Base-by-base conservation (phyloP, 2,113 vertebrate genomes). In the Drymodes brunneopygia region DNA sequence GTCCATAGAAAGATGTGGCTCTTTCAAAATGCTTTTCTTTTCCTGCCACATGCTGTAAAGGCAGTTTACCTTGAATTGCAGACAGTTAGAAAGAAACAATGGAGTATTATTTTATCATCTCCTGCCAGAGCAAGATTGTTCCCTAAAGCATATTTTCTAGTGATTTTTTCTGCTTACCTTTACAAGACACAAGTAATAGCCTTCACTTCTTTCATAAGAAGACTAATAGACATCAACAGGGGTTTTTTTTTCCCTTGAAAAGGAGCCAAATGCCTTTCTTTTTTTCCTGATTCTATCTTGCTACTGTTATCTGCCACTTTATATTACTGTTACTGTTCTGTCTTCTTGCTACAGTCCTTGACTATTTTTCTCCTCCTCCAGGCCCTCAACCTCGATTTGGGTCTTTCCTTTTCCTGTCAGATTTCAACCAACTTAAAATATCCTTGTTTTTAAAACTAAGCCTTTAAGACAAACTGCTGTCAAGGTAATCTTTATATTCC, bases 111-210 rank as follows among this genome's bases (percentile, higher is more conserved):
- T 93, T 92, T 48, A 84, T 84, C 60, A 57, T 90, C 57, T 61
- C 86, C 60, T 83, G 56, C 65, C 72, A 84, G 60, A 71, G 45
- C 40, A 75, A 81, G 51, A 79, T 89, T 88, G 72, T 86, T 94
- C 88, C 75, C 94, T 81, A 79, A 88, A 88, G 86, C 80, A 31
- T 71, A 57, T 94, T 94, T 92, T 75, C 51, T 65, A 65, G 85
- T 78, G 75, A 88, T 94, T 81, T 96, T 86, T 88, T 92, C 81
- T 88, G 83, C 77, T 94, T 93, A 92, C 88, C 88, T 94, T 94
- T 75, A 92, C 67, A 90, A 83, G 47, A 74, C 54, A 53, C 47
- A 92, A 95, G 38, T 88, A 93, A 96, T 86, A 91, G 69, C 72
- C 77, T 92, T 92, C 38, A 51, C 81, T 93, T 78, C 79, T 92